Evolutionary conservation across 2,797 vertebrate species (phyloP).

Genomic region (Clarias fuscus): DNA sequence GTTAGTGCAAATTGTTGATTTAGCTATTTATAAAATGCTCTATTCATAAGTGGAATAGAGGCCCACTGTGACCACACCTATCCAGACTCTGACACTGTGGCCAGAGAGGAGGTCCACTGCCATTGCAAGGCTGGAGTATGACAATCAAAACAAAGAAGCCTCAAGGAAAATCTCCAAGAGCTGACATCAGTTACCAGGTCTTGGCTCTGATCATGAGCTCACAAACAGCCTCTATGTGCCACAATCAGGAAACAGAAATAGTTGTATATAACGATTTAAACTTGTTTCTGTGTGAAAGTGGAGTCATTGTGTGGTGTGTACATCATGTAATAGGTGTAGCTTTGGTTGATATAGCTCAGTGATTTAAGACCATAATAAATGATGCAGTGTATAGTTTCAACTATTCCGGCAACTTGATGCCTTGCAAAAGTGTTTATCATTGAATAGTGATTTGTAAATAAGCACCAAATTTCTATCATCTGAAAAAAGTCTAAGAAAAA

Average conservation of each 20-base stretch:
- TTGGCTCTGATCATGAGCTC: slow-evolving; percentile 15
- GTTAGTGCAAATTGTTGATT: slow-evolving; percentile 61
- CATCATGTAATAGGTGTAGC: background rate
- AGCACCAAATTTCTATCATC: background rate
- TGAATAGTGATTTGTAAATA: background rate
- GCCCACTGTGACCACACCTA: slow-evolving; percentile 57
- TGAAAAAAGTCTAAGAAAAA: background rate
- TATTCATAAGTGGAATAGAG: slow-evolving; percentile 66
- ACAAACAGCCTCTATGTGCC: slow-evolving; percentile 8
- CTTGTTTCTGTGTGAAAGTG: slow-evolving; percentile 3
- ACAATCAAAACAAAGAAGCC: slow-evolving; percentile 28
- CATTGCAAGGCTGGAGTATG: slow-evolving; percentile 28
- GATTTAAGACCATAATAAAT: background rate
- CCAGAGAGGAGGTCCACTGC: slow-evolving; percentile 47
- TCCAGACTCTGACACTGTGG: slow-evolving; percentile 52
- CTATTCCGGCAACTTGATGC: background rate
- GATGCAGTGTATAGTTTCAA: background rate
- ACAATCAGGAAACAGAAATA: background rate
- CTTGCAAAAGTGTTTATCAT: background rate
- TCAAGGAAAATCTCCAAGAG: slow-evolving; percentile 27
- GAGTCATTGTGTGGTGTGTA: background rate
- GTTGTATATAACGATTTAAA: background rate
- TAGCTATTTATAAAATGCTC: slow-evolving; percentile 66
- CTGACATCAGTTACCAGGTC: slow-evolving; percentile 45
- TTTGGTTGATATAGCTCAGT: background rate